A percentile compares a stretch with the other conserved stretches of the same genome.
Conservation (phyloP, 2,888 invertebrate species). For the Heliconius hortense region DNA sequence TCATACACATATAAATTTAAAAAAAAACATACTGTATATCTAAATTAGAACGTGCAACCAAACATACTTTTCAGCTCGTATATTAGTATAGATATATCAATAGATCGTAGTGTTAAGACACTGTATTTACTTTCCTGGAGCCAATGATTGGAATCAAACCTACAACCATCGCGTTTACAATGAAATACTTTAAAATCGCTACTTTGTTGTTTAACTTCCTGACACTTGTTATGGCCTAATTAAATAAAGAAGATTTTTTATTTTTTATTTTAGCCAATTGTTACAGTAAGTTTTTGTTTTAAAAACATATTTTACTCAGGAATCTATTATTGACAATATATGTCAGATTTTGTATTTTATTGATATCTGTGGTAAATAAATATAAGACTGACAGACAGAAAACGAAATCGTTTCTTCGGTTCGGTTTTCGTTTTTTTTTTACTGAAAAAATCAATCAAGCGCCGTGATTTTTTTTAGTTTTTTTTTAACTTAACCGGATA, state of each 20-base stretch:
- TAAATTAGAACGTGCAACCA: too few species aligned
- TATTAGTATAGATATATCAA: too few species aligned
- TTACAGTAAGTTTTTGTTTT: not conserved
- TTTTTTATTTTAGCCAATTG: not conserved
- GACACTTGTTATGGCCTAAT: too few species aligned
- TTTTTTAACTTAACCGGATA: slow-evolving; percentile 28
- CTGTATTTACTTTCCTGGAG: too few species aligned
- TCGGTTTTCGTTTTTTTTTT: not conserved
- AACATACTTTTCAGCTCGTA: too few species aligned
- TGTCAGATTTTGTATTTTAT: not conserved
- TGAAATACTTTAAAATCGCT: too few species aligned
- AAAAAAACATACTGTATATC: too few species aligned
- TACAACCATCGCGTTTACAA: not conserved
- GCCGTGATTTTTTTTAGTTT: slow-evolving; percentile 9
- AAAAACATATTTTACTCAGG: too few species aligned
- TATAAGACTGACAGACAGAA: not conserved
- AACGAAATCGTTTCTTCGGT: not conserved
- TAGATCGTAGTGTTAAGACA: too few species aligned
- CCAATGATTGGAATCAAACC: not conserved
- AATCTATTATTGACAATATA: too few species aligned
- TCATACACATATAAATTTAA: not conserved
- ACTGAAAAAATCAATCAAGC: not conserved
- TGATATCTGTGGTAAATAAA: not conserved
- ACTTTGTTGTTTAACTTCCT: too few species aligned
- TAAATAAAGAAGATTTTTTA: too few species aligned